phyloP scores from a whole-genome alignment of 2,113 vertebrate species.

The Sturnus vulgaris region DNA sequence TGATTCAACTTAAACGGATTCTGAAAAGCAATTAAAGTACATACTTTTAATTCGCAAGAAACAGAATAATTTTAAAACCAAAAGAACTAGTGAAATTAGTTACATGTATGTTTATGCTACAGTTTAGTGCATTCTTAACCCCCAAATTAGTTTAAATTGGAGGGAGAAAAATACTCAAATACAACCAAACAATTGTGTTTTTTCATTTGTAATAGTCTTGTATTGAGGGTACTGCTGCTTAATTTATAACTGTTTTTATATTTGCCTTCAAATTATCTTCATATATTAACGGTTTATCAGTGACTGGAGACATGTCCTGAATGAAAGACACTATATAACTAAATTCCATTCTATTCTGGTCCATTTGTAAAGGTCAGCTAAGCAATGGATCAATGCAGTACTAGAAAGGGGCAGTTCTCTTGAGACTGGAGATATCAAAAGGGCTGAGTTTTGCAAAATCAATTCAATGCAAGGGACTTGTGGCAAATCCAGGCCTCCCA shows the following conservation, averaged over 20 bases:
- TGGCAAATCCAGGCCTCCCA: background rate
- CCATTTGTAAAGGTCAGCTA: conserved; percentile 23
- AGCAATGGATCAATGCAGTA: conserved; percentile 31
- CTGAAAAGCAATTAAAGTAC: background rate
- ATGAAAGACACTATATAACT: background rate
- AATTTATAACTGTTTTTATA: background rate
- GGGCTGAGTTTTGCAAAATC: conserved; percentile 30
- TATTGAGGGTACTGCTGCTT: background rate
- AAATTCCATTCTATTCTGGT: background rate
- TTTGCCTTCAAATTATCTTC: background rate
- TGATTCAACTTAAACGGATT: background rate
- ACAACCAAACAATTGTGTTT: background rate
- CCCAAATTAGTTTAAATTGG: background rate
- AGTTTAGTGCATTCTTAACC: background rate
- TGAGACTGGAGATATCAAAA: conserved; percentile 14
- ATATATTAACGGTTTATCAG: background rate
- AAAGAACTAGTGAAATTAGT: background rate
- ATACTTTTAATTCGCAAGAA: background rate
- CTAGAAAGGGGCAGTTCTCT: conserved; percentile 10
- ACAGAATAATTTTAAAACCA: background rate
- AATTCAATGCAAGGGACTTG: background rate
- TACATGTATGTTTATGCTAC: background rate
- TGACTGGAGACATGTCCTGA: background rate
- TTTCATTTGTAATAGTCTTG: background rate
- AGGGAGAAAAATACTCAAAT: background rate